phyloP scores from a whole-genome alignment of 2,797 vertebrate species.

The Miichthys miiuy region DNA sequence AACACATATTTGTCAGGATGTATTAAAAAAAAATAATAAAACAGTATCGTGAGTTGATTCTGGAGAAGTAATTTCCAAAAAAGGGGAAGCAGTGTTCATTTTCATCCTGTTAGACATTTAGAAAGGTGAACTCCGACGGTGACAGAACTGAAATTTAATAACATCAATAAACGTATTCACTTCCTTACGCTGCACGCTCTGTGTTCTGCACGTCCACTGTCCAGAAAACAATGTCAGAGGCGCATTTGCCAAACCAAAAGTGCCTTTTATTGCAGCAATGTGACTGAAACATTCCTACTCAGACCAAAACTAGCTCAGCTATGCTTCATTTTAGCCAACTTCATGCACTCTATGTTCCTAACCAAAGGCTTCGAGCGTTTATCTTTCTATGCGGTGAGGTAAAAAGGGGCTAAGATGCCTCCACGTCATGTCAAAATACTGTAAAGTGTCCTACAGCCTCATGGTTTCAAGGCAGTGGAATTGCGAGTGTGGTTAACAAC shows the following conservation, averaged over 20 bases:
- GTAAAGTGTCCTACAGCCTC: constrained; percentile 15
- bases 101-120: background rate
- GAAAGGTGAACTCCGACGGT: background rate
- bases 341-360: constrained; percentile 44
- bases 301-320: constrained; percentile 75
- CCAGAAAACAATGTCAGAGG: constrained; percentile 28
- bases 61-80: background rate
- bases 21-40: background rate
- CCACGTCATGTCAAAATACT: constrained; percentile 25
- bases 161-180: constrained; percentile 12
- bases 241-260: constrained; percentile 69
- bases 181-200: constrained; percentile 31
- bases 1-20: background rate
- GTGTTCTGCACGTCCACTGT: constrained; percentile 16
- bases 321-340: constrained; percentile 63
- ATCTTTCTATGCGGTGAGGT: constrained; percentile 47
- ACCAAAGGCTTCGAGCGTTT: constrained; percentile 51
- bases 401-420: constrained; percentile 42
- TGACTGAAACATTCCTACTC: constrained; percentile 71
- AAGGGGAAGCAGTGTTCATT: background rate
- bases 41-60: constrained; percentile 20
- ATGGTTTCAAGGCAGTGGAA: constrained; percentile 22
- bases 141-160: constrained; percentile 3
- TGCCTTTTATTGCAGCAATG: constrained; percentile 58
- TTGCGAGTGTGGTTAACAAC: constrained; percentile 30